A percentile compares a stretch with the other conserved stretches of the same genome.
Evolutionary conservation across 1,140 invertebrate species (phyloP).

Genomic region (Lysiphlebus fabarum): DNA sequence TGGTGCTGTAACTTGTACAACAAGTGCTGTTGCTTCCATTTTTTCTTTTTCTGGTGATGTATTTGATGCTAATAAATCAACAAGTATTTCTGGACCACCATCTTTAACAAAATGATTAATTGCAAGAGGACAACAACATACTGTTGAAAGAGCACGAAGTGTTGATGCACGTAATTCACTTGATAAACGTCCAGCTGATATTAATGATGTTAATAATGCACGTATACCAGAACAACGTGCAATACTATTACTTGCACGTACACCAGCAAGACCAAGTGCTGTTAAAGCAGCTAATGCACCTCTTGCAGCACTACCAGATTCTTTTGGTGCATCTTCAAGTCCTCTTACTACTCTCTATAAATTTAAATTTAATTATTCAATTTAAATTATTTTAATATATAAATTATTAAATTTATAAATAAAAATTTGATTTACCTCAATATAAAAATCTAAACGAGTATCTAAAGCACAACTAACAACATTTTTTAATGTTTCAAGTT

Average conservation of each 20-base stretch:
- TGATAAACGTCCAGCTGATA: conserved; percentile 44
- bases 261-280: conserved; percentile 56
- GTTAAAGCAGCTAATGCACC: conserved; percentile 53
- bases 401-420: neutral
- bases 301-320: conserved; percentile 38
- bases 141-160: conserved; percentile 63
- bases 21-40: conserved; percentile 66
- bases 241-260: conserved; percentile 62
- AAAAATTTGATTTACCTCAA: conserved; percentile 37
- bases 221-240: conserved; percentile 62
- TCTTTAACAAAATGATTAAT: conserved; percentile 64
- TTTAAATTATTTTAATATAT: neutral
- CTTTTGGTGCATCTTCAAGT: conserved; percentile 42
- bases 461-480: conserved; percentile 39
- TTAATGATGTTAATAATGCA: conserved; percentile 54
- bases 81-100: conserved; percentile 63
- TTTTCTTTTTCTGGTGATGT: conserved; percentile 53
- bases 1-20: conserved; percentile 72
- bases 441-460: conserved; percentile 47
- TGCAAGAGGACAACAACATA: conserved; percentile 64
- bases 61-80: conserved; percentile 56
- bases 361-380: conserved; percentile 13
- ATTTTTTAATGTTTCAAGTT: conserved; percentile 38
- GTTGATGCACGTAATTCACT: conserved; percentile 56
- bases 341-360: conserved; percentile 44